Base-by-base conservation (phyloP, 2,797 vertebrate species). In the Sternarchorhynchus goeldii region DNA sequence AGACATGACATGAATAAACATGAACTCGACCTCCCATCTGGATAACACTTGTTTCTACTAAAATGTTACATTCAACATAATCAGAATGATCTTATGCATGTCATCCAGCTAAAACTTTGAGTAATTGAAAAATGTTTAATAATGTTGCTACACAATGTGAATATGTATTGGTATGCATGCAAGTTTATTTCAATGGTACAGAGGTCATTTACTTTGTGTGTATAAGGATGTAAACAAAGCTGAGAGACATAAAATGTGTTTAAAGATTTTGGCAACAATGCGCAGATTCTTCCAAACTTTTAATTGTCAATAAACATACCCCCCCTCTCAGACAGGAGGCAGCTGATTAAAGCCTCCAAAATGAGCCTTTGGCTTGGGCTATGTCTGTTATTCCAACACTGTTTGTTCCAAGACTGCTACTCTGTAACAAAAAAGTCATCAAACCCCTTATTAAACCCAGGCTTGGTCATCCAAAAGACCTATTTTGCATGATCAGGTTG, bases 171-270 rank as follows among this genome's bases (percentile, higher is more conserved):
- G 18, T 53, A 21, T 5, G 7, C 12, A 1, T 56, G 58, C 41
- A 67, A 3, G 73, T 75, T 63, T 70, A 57, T 39, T 53, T 74
- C 25, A 55, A 62, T 12, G 25, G 36, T 17, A 2, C 12, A 55
- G 62, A 63, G 59, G 50, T 53, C 55, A 82, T 75, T 77, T 16
- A 5, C 65, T 78, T 69, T 25, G 36, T 78, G 72, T 17, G 17
- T 56, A 75, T 56, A 20, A 72, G 31, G 25, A 69, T 21, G 64
- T 69, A 86, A 88, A 88, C 88, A 88, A 83, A 75, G 68, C 70
- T 83, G 70, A 69, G 84, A 80, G 80, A 84, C 86, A 83, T 83
- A 85, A 82, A 76, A 85, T 81, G 84, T 89, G 81, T 91, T 91
- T 89, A 87, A 84, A 66, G 82, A 83, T 63, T 76, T 86, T 76